These are phyloP conservation scores for Sander vitreus DNA, from an alignment of 2,113 vertebrate genomes.

Conservation along the genomic window DNA sequence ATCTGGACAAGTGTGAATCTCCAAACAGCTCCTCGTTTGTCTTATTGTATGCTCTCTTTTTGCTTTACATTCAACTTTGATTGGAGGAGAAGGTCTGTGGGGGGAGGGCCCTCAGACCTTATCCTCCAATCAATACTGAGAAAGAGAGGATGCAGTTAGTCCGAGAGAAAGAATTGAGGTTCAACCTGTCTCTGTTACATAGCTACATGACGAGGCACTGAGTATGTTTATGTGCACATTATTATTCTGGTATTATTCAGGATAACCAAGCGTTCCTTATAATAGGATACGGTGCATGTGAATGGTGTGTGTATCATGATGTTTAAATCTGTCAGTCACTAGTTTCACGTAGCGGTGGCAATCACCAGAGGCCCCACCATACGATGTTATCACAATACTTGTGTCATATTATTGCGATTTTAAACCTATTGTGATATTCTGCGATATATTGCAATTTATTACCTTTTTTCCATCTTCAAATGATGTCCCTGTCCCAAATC, in stretches of 20 bases:
- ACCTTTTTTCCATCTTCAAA: too few relatives aligned
- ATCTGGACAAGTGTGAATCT: slow-evolving; percentile 55
- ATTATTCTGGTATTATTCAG: slow-evolving; percentile 57
- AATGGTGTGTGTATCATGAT: not conserved
- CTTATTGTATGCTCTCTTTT: slow-evolving; percentile 11
- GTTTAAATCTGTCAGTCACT: not conserved
- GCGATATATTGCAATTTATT: too few relatives aligned
- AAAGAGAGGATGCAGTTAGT: slow-evolving; percentile 24
- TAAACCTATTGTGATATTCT: too few relatives aligned
- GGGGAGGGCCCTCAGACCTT: not conserved
- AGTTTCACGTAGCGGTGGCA: too few relatives aligned
- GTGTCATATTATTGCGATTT: too few relatives aligned
- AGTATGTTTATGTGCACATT: slow-evolving; percentile 60
- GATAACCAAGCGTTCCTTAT: not conserved
- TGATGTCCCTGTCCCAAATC: too few relatives aligned
- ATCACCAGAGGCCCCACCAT: too few relatives aligned
- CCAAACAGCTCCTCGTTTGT: slow-evolving; percentile 42
- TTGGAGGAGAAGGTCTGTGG: slow-evolving; percentile 38
- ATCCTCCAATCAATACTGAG: slow-evolving; percentile 11
- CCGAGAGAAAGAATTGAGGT: slow-evolving; percentile 49
- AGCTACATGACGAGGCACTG: slow-evolving; percentile 33
- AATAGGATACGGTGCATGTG: slow-evolving; percentile 23
- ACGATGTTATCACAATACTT: too few relatives aligned
- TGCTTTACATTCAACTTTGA: slow-evolving; percentile 10
- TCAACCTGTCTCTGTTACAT: slow-evolving; percentile 54